Evolutionary conservation across 2,113 vertebrate species (phyloP), one percentile per base, ranked within the genome.

Genomic region (Labeo rohita): DNA sequence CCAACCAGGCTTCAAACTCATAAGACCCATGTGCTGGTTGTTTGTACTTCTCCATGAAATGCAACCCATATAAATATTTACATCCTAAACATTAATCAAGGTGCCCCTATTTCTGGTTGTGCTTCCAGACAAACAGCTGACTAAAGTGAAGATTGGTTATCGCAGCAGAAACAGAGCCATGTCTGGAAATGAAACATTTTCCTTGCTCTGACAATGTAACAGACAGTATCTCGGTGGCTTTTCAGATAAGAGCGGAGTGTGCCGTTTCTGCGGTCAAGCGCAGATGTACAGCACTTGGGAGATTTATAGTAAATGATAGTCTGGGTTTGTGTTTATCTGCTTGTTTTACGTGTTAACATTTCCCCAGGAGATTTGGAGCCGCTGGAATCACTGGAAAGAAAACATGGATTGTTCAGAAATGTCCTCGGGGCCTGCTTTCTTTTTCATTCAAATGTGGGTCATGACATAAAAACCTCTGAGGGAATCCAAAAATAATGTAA

Each of bases 1-100:
- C 45, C 18, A 61, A 6, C 18, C 6, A 7, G 23, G 54, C 50
- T 28, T 49, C 65, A 63, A 43, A 87, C 50, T 52, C 76, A 84
- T 83, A 85, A 77, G 47, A 50, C 52, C 75, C 75, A 72, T 52
- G 47, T 72, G 43, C 36, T 74, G 86, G 84, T 86, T 89, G 87
- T 86, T 91, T 92, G 92, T 92, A 89, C 89, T 90, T 89, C 89
- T 89, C 87, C 90, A 81, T 56, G 83, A 92, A 94, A 93, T 89
- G 81, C 89, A 92, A 90, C 81, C 81, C 90, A 90, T 80, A 85
- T 92, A 92, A 94, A 94, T 91, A 94, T 94, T 93, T 94, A 92
- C 47, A 95, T 88, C 92, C 87, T 89, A 94, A 94, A 95, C 91
- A 93, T 85, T 92, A 91, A 92, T 92, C 92, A 91, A 68, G 59